Conservation (phyloP, 1,140 invertebrate genomes). For the Microplitis mediator region DNA sequence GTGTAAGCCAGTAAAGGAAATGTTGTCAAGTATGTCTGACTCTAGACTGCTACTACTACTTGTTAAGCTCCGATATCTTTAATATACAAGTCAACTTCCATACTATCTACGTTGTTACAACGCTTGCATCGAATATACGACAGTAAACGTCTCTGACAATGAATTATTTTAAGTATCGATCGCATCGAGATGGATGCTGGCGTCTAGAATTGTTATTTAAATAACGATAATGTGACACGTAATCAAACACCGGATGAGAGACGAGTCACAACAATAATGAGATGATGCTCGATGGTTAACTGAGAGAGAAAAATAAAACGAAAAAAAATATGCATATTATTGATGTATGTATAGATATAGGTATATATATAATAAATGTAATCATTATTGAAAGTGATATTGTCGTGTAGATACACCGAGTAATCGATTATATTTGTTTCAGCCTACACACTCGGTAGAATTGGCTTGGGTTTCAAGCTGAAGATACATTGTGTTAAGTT, state of each 20-base stretch:
- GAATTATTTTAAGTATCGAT: not conserved
- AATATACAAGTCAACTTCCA: not conserved
- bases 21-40: slow-evolving; percentile 6
- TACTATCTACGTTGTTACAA: not conserved
- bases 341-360: not conserved
- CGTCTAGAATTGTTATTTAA: slow-evolving; percentile 21
- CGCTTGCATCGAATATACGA: not conserved
- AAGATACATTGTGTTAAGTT: not conserved
- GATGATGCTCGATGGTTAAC: not conserved
- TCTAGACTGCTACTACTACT: slow-evolving; percentile 17
- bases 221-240: slow-evolving; percentile 32
- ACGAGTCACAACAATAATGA: slow-evolving; percentile 55
- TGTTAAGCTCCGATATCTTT: not conserved
- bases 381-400: not conserved
- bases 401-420: not conserved
- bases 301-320: not conserved
- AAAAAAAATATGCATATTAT: too few species aligned
- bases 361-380: not conserved
- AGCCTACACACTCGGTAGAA: not conserved
- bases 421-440: slow-evolving; percentile 3
- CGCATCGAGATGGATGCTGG: not conserved
- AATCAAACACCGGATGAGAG: slow-evolving; percentile 60
- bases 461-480: not conserved
- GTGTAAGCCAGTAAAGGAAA: not conserved
- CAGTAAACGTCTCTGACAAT: not conserved